phyloP scores from a whole-genome alignment of 92 coral and sea anemone genomes.

The Pocillopora grandis region DNA sequence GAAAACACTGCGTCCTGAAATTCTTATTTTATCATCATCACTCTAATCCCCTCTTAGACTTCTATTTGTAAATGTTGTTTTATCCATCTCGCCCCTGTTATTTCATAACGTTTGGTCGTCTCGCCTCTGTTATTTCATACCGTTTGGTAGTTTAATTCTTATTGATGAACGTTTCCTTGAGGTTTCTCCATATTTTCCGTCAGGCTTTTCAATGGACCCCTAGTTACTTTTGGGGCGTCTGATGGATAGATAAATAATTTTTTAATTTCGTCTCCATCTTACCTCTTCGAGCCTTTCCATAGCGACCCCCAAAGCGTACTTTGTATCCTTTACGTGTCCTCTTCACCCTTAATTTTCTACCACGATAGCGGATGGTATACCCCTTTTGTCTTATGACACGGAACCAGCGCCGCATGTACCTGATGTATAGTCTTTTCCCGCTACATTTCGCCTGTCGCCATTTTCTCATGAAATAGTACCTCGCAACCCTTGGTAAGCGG shows the following conservation, averaged over 20 bases:
- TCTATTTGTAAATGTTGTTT: too few relatives aligned
- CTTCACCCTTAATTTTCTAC: constrained; percentile 1
- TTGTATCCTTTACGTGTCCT: constrained; percentile 1
- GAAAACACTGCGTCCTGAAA: too few relatives aligned
- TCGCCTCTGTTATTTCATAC: too few relatives aligned
- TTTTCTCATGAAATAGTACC: neutral
- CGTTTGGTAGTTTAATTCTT: too few relatives aligned
- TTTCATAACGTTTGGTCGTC: too few relatives aligned
- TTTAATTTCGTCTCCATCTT: neutral
- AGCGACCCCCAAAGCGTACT: constrained; percentile 16
- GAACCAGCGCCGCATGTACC: neutral
- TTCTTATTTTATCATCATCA: too few relatives aligned
- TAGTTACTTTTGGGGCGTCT: too few relatives aligned
- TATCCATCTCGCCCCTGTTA: too few relatives aligned
- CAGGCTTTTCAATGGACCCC: too few relatives aligned
- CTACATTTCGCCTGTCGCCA: constrained; percentile 18
- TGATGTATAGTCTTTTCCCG: neutral
- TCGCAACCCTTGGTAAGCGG: constrained; percentile 18
- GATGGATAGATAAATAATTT: neutral
- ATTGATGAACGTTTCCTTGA: too few relatives aligned
- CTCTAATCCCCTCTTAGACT: too few relatives aligned
- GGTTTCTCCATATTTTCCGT: too few relatives aligned
- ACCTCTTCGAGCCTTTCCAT: constrained; percentile 19
- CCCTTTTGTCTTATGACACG: neutral
- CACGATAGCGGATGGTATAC: constrained; percentile 11